Percentiles rank a stretch among this genome's conserved stretches.
Evolutionary conservation across 2,113 vertebrate species (phyloP).

Genomic region (Brevimyrus niger): DNA sequence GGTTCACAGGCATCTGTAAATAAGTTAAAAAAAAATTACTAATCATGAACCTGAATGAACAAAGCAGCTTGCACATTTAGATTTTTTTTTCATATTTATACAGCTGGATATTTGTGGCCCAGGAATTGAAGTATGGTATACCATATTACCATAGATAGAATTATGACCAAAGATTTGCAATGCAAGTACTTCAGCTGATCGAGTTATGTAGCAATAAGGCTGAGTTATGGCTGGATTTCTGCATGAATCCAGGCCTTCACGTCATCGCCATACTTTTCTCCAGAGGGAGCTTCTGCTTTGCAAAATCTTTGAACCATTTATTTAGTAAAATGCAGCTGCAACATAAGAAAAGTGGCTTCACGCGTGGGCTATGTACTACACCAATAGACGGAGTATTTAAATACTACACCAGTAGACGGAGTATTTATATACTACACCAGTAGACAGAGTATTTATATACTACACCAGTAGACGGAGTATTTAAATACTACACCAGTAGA

Average conservation of each 20-base stretch:
- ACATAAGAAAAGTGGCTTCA: neutral
- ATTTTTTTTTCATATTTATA: neutral
- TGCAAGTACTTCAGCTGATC: neutral
- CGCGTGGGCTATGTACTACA: neutral
- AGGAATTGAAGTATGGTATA: neutral
- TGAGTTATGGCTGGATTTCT: neutral
- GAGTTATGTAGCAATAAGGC: neutral
- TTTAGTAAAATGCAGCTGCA: neutral
- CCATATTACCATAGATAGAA: neutral
- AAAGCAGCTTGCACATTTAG: neutral
- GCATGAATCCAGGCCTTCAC: neutral
- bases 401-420: no score
- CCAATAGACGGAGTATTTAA: neutral
- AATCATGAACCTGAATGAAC: neutral
- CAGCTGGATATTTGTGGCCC: neutral
- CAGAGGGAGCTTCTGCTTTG: neutral
- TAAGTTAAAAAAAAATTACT: neutral
- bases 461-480: no score
- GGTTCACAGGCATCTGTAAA: neutral
- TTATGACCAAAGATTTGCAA: neutral
- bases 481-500: neutral
- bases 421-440: neutral
- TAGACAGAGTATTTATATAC: no score
- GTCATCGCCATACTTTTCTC: neutral
- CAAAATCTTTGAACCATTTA: neutral